Evolutionary conservation across 2,797 vertebrate species (phyloP), one percentile per base, ranked within the genome.

Genomic region (Hydrophis major): DNA sequence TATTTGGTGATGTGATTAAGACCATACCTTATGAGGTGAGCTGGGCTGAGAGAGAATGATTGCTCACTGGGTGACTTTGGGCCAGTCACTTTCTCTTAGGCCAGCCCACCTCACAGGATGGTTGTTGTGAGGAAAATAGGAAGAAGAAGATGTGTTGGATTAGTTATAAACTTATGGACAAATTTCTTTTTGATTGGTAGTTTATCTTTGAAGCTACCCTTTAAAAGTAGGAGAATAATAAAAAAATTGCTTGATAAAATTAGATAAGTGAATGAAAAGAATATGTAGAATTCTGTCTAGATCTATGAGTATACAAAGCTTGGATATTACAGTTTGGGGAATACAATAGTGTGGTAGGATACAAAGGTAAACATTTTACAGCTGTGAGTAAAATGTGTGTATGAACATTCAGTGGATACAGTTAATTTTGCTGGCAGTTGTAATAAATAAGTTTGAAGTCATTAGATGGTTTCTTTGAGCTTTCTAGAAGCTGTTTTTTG

Each of bases 331-430:
- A 53, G 56, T 53, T 57, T 69, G 69, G 59, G 69, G 37, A 83
- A 47, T 91, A 22, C 22, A 91, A 32, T 53, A 22, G 3, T 53
- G 11, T 56, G 13, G n/a, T 91, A 37, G 16, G 37, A 22, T 61
- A 88, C 12, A 53, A 27, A 16, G 14, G 25, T 89, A 89, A 88
- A 28, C 61, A 78, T 61, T 78, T 61, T 91, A 89, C 63, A 91
- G 16, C n/a, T 6, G 37, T 86, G 32, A 25, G 87, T 47, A 47
- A 47, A 47, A 8, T 50, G 18, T 47, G 28, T 91, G 22, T 91
- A 83, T 61, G 47, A 89, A 83, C 86, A 16, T 91, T 91, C 83
- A 50, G 47, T 86, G 37, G 86, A 89, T 69, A 59, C n/a, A 92
- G 89, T 47, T n/a, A 66, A 4, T 93, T 86, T 87, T 66, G 28